Percentiles rank a stretch among this genome's conserved stretches.
Conservation (phyloP, 1,140 invertebrate genomes). For the Drosophila sp. region DNA sequence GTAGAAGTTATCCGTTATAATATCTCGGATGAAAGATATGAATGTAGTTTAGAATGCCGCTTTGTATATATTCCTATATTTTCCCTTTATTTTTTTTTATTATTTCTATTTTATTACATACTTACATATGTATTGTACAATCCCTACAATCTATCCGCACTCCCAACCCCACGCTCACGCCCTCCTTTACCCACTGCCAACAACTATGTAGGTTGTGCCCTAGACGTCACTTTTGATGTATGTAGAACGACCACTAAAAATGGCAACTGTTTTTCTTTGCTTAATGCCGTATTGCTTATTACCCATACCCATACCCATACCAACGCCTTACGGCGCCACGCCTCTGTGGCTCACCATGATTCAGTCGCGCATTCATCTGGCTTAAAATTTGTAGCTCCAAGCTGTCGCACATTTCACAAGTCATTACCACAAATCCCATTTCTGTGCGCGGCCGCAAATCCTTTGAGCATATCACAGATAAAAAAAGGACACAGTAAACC, state of each 20-base stretch:
- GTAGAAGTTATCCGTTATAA: too few species aligned
- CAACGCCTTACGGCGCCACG: neutral
- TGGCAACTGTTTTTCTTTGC: constrained; percentile 14
- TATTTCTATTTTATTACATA: neutral
- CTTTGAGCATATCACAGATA: constrained; percentile 44
- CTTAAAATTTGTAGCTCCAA: constrained; percentile 54
- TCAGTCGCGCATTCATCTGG: constrained; percentile 39
- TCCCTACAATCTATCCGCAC: neutral
- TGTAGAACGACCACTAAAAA: constrained; percentile 53
- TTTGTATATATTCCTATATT: neutral
- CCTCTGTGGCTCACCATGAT: constrained; percentile 18
- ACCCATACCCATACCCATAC: neutral
- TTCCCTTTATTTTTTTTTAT: neutral
- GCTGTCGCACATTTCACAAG: constrained; percentile 68
- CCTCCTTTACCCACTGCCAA: neutral
- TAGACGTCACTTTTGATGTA: constrained; percentile 77
- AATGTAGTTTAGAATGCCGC: too few species aligned
- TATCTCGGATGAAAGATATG: too few species aligned
- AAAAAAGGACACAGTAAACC: constrained; percentile 23
- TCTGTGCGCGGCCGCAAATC: constrained; percentile 46
- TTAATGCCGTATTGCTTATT: constrained; percentile 19
- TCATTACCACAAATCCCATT: constrained; percentile 71
- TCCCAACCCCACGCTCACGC: constrained; percentile 30
- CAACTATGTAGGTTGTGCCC: constrained; percentile 67
- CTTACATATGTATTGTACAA: neutral